Evolutionary conservation across 2,113 vertebrate species (phyloP).

Genomic region (Mobula birostris): DNA sequence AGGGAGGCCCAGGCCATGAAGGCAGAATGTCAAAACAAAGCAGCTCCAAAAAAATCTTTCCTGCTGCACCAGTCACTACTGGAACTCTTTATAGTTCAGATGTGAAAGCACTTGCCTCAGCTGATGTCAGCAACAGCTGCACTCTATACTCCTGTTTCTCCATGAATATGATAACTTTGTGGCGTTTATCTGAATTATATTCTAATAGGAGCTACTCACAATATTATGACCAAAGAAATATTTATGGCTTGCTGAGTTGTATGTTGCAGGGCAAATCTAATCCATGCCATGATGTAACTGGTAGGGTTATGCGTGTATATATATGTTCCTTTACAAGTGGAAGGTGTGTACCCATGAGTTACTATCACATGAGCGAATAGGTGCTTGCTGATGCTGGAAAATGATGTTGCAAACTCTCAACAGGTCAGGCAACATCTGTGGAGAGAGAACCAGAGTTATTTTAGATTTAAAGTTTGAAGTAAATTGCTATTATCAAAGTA

Average conservation of each 20-base stretch:
- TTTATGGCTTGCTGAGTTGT: not conserved
- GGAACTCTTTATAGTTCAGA: not conserved
- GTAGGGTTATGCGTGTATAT: not conserved
- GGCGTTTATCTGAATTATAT: not conserved
- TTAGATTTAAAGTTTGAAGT: no score
- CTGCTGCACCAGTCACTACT: not conserved
- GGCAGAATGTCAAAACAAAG: not conserved
- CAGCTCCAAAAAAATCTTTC: not conserved
- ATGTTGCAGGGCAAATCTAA: no score
- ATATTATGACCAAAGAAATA: not conserved
- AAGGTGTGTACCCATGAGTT: no score
- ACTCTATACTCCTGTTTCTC: not conserved
- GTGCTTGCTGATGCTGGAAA: no score
- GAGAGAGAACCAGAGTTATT: no score
- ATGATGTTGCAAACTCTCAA: no score
- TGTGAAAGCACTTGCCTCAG: not conserved
- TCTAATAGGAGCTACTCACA: not conserved
- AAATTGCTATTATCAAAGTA: no score
- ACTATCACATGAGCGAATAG: no score
- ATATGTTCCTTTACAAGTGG: not conserved
- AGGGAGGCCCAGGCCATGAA: not conserved
- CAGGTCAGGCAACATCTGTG: no score
- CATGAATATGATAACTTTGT: not conserved
- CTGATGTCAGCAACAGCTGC: not conserved
- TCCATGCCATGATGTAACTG: not conserved